A percentile compares a stretch with the other conserved stretches of the same genome.
phyloP scores from a whole-genome alignment of 30 jellyfish, hydroid and myxozoan species.

The Hydra vulgaris region DNA sequence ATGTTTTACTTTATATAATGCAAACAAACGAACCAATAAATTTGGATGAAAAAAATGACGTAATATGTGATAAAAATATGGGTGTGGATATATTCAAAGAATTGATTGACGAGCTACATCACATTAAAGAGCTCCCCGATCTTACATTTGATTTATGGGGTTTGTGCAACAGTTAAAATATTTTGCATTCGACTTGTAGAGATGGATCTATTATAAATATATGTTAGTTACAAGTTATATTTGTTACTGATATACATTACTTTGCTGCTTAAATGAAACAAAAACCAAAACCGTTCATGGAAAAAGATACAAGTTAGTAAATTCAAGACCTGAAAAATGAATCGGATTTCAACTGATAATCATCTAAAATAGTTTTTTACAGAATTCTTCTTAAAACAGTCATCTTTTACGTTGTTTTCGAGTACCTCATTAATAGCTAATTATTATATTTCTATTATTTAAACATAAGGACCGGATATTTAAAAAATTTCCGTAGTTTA shows the following conservation, averaged over 20 bases:
- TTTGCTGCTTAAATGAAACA: background rate
- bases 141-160: slow-evolving; percentile 22
- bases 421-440: background rate
- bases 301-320: too few species aligned
- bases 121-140: slow-evolving; percentile 27
- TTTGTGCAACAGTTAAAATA: background rate
- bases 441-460: too few species aligned
- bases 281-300: too few species aligned
- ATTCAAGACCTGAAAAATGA: background rate
- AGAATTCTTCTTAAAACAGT: background rate
- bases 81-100: slow-evolving; percentile 16
- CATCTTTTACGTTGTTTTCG: background rate
- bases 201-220: background rate
- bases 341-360: background rate
- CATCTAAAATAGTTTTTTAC: background rate
- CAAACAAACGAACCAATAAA: background rate
- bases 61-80: background rate
- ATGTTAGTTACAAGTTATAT: too few species aligned
- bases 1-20: slow-evolving; percentile 18
- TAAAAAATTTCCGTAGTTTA: too few species aligned
- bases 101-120: slow-evolving; percentile 21
- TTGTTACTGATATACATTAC: too few species aligned
- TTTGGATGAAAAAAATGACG: background rate
- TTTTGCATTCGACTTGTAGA: background rate
- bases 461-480: too few species aligned